Evolutionary conservation across 64 coral and sea anemone genomes (phyloP), one percentile per base, ranked within the genome.

Genomic region (Trachythela sp.): DNA sequence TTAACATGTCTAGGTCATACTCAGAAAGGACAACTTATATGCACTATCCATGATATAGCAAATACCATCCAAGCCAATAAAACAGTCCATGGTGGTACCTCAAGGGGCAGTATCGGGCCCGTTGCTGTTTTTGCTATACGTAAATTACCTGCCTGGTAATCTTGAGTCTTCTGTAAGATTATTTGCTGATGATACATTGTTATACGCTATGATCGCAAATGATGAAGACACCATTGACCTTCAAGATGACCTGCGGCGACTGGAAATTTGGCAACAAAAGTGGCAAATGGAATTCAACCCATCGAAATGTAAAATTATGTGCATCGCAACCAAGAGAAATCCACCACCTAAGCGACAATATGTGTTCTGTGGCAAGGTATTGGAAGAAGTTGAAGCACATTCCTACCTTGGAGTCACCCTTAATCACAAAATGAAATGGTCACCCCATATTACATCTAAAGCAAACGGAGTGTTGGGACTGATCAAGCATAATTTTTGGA

Each of bases 111-210:
- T 89, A 0, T 43, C 56, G 1, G 76, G 72, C 15, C 48, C 75
- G 2, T 49, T 92, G 10, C 32, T 92, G 48, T 87, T 92, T 27
- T 87, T 87, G 15, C 40, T 87, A 64, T 92, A 87, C 39, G 50
- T 49, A 67, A 91, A 70, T 86, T 83, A 91, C 70, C 71, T 91
- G 45, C 84, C 90, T 48, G 86, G 86, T 87, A 45, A 15, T 71
- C 48, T 90, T 90, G n/a, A n/a, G n/a, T n/a, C n/a, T n/a, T n/a
- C n/a, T n/a, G n/a, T n/a, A n/a, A n/a, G n/a, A n/a, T n/a, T n/a
- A n/a, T n/a, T n/a, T n/a, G n/a, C n/a, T n/a, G n/a, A n/a, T n/a
- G n/a, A n/a, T n/a, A n/a, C n/a, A n/a, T n/a, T n/a, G n/a, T n/a
- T n/a, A n/a, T n/a, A n/a, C n/a, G n/a, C n/a, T n/a, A n/a, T n/a